Percentiles rank a stretch among this genome's conserved stretches.
Conservation (phyloP, 2,888 invertebrate genomes). For the Mimachlamys varia region DNA sequence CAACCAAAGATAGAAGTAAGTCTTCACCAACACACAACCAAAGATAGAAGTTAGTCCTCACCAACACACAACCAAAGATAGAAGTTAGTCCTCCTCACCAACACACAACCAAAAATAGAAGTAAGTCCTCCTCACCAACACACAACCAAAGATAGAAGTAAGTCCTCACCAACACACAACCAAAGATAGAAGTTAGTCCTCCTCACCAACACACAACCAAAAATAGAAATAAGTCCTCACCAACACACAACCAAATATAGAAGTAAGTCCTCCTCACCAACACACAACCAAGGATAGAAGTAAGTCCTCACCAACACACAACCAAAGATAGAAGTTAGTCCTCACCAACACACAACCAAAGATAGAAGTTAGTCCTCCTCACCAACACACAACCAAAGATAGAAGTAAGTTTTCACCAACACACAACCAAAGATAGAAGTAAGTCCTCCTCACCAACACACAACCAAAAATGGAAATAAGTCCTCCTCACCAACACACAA, state of each 20-base stretch:
- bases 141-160: slow-evolving; percentile 24
- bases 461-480: too few relatives aligned
- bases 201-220: background rate
- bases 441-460: too few relatives aligned
- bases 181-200: background rate
- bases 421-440: too few relatives aligned
- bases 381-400: too few relatives aligned
- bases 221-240: background rate
- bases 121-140: background rate
- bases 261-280: background rate
- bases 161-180: slow-evolving; percentile 19
- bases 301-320: background rate
- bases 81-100: background rate
- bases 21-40: background rate
- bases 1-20: slow-evolving; percentile 19
- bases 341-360: slow-evolving; percentile 11
- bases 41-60: background rate
- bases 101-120: slow-evolving; percentile 14
- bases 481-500: too few relatives aligned
- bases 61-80: slow-evolving; percentile 22
- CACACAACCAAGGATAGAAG: slow-evolving; percentile 4
- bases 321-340: background rate
- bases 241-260: slow-evolving; percentile 12
- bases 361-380: background rate
- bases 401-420: too few relatives aligned